Evolutionary conservation across 1,140 invertebrate species (phyloP), one percentile per base, ranked within the genome.

Genomic region (Pollicipes pollicipes): DNA sequence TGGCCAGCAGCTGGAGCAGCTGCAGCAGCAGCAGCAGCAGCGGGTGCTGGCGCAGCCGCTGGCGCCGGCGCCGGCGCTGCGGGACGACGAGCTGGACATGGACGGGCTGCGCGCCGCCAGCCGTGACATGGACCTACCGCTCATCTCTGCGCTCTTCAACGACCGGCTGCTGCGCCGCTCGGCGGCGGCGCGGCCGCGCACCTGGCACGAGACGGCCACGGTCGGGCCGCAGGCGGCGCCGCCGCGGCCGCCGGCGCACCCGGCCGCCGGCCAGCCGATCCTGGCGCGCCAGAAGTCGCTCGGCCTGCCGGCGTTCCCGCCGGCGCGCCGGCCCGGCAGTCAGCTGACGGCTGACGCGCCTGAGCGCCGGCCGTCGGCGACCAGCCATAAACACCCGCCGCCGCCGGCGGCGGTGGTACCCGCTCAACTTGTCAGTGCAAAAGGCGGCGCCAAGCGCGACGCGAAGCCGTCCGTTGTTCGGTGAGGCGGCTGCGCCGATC

Each of bases 1-100:
- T 8, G 6, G 17, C 6, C 35, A 35, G 35, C 35, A 35, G 17
- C 45, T 21, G 45, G 13, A 58, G 17, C 6, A 58, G 45, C 45
- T 17, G n/a, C 66, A 68, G 27, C 71, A 73, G 30, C 73, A 73
- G 70, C 58, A 73, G 70, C 68, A 73, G 70, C 66, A 74, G 71
- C 45, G 73, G 71, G 10, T 21, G 45, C 21, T 2, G 8, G 45
- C 13, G 45, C 6, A 58, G 45, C 45, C 13, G 45, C 45, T 58
- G 45, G 45, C 13, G 45, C 45, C 21, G 45, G 10, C 17, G 45
- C 45, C 45, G 21, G 45, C 21, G n/a, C n/a, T n/a, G n/a, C n/a
- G n/a, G n/a, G 45, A 58, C 21, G 45, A 58, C 45, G 45, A 21
- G 10, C 45, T 58, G 45, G 45, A 58, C 45, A 58, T 58, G 13